phyloP scores from a whole-genome alignment of 2,113 vertebrate species.

The Nycticorax nycticorax region DNA sequence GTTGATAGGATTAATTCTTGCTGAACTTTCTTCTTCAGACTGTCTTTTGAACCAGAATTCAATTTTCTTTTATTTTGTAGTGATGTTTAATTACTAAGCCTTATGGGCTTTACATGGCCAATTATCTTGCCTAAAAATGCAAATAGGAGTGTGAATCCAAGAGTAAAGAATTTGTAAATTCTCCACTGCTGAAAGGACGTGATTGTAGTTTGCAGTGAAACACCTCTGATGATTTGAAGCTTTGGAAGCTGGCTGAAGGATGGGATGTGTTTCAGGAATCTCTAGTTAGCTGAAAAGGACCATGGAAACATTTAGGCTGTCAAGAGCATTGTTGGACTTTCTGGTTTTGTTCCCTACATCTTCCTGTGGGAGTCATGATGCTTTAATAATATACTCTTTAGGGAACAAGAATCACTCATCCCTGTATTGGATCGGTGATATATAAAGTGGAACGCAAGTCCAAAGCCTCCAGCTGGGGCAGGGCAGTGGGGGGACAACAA shows the following conservation, averaged over 20 bases:
- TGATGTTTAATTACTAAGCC: neutral
- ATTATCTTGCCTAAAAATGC: conserved; percentile 9
- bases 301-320: neutral
- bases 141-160: neutral
- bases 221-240: neutral
- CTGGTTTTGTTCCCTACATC: neutral
- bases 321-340: neutral
- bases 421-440: neutral
- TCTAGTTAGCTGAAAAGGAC: neutral
- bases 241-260: neutral
- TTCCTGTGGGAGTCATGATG: neutral
- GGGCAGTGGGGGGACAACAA: neutral
- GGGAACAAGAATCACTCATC: neutral
- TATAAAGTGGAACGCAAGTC: neutral
- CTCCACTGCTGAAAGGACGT: neutral
- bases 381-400: neutral
- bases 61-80: neutral
- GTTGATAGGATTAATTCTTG: neutral
- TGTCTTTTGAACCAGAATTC: neutral
- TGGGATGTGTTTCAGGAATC: neutral
- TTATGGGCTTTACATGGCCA: neutral
- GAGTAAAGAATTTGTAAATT: neutral
- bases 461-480: neutral
- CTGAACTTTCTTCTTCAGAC: neutral
- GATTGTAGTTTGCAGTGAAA: neutral